phyloP scores from a whole-genome alignment of 2,113 vertebrate genomes.

The Eudorcas thomsonii region DNA sequence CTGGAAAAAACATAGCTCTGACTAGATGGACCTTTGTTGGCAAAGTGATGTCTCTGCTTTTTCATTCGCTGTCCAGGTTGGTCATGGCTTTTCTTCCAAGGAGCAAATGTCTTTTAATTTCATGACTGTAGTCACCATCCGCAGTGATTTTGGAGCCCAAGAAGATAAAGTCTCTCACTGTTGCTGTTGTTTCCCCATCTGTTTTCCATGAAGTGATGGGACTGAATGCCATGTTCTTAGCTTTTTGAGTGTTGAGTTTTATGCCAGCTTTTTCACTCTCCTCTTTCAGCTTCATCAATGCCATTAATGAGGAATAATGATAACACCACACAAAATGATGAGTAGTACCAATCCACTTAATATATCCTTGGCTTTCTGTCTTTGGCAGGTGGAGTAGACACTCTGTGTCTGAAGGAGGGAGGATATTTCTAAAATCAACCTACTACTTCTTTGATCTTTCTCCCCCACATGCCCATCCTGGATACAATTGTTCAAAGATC shows the following conservation, averaged over 20 bases:
- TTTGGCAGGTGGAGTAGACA: background rate
- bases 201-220: background rate
- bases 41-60: background rate
- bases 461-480: background rate
- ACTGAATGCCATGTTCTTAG: background rate
- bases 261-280: background rate
- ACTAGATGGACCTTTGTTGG: background rate
- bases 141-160: background rate
- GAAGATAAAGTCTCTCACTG: background rate
- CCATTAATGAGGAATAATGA: background rate
- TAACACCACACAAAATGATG: background rate
- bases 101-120: background rate
- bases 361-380: background rate
- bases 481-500: background rate
- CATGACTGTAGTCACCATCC: background rate
- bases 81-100: background rate
- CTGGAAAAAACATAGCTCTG: background rate
- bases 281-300: background rate
- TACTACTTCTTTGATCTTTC: background rate
- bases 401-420: background rate
- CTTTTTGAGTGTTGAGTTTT: background rate
- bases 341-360: background rate
- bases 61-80: background rate
- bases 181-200: background rate
- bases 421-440: background rate